A percentile compares a stretch with the other conserved stretches of the same genome.
These are phyloP conservation scores for Physeter macrocephalus DNA, from an alignment of 2,113 vertebrate species.

Conservation along the genomic window DNA sequence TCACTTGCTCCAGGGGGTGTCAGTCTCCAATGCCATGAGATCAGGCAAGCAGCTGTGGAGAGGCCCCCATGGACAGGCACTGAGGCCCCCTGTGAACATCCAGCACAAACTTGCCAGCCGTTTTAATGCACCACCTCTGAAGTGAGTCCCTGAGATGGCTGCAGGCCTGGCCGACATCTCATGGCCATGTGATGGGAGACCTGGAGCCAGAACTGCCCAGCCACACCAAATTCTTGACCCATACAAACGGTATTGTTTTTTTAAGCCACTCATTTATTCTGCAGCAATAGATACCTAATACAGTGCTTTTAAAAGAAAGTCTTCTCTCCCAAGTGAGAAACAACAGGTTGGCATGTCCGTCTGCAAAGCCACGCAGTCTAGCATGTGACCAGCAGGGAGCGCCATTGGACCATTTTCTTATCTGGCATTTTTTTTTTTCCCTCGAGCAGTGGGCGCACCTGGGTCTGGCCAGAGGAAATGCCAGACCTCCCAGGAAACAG, in stretches of 20 bases:
- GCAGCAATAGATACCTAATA: neutral
- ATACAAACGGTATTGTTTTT: neutral
- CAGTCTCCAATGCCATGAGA: too few species aligned
- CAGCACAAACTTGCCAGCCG: neutral
- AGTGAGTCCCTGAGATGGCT: neutral
- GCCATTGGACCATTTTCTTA: neutral
- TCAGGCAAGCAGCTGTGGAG: neutral
- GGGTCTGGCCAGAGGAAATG: neutral
- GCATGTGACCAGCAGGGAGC: neutral
- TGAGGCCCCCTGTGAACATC: neutral
- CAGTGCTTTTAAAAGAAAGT: neutral
- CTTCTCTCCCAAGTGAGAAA: neutral
- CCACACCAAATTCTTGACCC: neutral
- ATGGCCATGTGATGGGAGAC: neutral
- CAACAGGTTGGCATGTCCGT: neutral
- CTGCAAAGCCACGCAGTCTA: neutral
- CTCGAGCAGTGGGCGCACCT: too few species aligned
- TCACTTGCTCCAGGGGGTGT: neutral
- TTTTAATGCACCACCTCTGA: neutral
- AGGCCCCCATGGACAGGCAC: neutral
- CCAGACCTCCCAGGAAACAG: neutral
- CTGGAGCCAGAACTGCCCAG: neutral
- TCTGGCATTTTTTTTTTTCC: neutral
- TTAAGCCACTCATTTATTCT: neutral
- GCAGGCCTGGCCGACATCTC: neutral